A percentile compares a stretch with the other conserved stretches of the same genome.
Evolutionary conservation across 2,113 vertebrate species (phyloP).

Genomic region (Halichoeres trimaculatus): DNA sequence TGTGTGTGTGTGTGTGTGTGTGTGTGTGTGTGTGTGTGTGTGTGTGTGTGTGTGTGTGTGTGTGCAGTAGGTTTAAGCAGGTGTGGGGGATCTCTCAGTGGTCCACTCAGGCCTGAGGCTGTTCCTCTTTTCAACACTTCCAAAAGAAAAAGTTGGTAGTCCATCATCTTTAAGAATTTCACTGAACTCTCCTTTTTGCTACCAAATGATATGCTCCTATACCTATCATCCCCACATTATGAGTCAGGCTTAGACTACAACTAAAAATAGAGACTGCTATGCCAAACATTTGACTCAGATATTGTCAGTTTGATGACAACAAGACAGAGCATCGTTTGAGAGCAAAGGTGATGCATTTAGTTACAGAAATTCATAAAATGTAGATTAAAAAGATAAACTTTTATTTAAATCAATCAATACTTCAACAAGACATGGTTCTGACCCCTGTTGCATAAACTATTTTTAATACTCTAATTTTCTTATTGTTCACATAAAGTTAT

Average conservation of each 20-base stretch:
- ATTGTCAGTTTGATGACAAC: not conserved
- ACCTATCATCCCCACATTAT: not conserved
- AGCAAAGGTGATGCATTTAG: not conserved
- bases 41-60: conserved; percentile 17
- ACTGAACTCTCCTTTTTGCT: conserved; percentile 18
- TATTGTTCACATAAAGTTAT: not conserved
- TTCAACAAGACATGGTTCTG: not conserved
- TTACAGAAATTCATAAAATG: not conserved
- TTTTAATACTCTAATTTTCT: not conserved
- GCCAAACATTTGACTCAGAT: not conserved
- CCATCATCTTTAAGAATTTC: conserved; percentile 22
- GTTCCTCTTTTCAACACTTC: conserved; percentile 31
- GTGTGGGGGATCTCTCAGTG: conserved; percentile 51
- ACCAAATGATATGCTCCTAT: conserved; percentile 5
- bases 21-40: too few species aligned
- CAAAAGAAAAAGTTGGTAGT: conserved; percentile 2
- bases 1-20: conserved; percentile 7
- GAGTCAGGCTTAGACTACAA: not conserved
- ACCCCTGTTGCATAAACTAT: not conserved
- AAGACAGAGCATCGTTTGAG: not conserved
- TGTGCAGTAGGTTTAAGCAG: conserved; percentile 29
- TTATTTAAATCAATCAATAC: not conserved
- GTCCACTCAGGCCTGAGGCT: conserved; percentile 36
- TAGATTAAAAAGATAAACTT: not conserved
- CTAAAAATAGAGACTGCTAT: not conserved